A percentile compares a stretch with the other conserved stretches of the same genome.
phyloP scores from a whole-genome alignment of 2,113 vertebrate genomes.

The Anser brachyrhynchus region DNA sequence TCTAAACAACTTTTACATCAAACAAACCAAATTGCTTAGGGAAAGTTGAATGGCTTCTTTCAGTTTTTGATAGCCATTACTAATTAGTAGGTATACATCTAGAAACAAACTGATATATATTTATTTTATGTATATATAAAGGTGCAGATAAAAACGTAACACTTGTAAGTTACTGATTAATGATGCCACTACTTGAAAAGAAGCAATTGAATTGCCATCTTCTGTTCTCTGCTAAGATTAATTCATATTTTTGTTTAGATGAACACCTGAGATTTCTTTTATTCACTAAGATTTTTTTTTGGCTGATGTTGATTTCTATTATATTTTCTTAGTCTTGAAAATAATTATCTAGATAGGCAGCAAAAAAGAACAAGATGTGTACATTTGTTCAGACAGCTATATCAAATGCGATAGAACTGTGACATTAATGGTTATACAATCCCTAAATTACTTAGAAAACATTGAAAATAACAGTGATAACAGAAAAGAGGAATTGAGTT shows the following conservation, averaged over 20 bases:
- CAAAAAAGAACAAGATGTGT: background rate
- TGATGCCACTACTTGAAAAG: background rate
- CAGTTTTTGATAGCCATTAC: background rate
- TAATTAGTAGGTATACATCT: background rate
- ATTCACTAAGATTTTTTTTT: background rate
- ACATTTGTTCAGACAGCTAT: background rate
- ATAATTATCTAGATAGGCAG: background rate
- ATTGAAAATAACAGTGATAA: background rate
- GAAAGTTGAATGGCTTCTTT: background rate
- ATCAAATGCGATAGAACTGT: background rate
- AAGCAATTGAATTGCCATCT: background rate
- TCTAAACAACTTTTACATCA: background rate
- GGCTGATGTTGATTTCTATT: background rate
- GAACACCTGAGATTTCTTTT: background rate
- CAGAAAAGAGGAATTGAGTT: background rate
- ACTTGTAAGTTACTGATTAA: background rate
- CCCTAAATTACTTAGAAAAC: background rate
- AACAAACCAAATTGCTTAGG: background rate
- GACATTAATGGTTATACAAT: background rate
- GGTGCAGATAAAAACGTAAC: background rate
- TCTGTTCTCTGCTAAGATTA: background rate
- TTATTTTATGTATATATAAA: background rate
- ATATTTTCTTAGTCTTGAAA: background rate
- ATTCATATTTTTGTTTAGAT: background rate
- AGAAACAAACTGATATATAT: background rate